A percentile compares a stretch with the other conserved stretches of the same genome.
phyloP scores from a whole-genome alignment of 1,140 invertebrate genomes.

The Ostrea denselamellosa region DNA sequence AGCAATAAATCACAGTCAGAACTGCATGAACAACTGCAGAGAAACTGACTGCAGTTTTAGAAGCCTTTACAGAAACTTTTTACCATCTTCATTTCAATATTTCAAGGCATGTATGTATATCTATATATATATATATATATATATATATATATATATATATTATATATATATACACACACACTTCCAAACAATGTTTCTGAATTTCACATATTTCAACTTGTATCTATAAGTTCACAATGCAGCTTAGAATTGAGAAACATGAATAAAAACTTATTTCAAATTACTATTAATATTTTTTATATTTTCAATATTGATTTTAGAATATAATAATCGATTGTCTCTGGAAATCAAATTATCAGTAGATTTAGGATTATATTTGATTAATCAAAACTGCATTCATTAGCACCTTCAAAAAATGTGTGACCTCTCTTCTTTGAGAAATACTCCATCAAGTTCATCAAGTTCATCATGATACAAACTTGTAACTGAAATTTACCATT shows the following conservation, averaged over 20 bases:
- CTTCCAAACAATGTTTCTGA: too few relatives aligned
- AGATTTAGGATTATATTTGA: not conserved
- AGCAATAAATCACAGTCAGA: not conserved
- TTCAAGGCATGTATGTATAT: too few relatives aligned
- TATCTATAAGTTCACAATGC: too few relatives aligned
- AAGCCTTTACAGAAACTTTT: too few relatives aligned
- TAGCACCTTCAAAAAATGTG: constrained; percentile 6
- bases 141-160: too few relatives aligned
- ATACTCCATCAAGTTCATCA: not conserved
- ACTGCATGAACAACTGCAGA: not conserved
- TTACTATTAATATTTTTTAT: not conserved
- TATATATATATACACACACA: too few relatives aligned
- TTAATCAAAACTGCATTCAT: not conserved
- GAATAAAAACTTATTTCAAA: not conserved
- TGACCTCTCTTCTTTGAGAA: not conserved
- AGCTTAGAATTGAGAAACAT: not conserved
- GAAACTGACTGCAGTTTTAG: not conserved
- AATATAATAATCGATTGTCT: not conserved
- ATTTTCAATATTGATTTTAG: not conserved
- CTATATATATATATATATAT: too few relatives aligned
- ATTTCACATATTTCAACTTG: too few relatives aligned
- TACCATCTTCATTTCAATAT: too few relatives aligned
- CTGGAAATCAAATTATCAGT: not conserved
- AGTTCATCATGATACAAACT: not conserved
- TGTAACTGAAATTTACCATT: not conserved